phyloP scores from a whole-genome alignment of 2,113 vertebrate species.

The Gasterosteus nipponicus region DNA sequence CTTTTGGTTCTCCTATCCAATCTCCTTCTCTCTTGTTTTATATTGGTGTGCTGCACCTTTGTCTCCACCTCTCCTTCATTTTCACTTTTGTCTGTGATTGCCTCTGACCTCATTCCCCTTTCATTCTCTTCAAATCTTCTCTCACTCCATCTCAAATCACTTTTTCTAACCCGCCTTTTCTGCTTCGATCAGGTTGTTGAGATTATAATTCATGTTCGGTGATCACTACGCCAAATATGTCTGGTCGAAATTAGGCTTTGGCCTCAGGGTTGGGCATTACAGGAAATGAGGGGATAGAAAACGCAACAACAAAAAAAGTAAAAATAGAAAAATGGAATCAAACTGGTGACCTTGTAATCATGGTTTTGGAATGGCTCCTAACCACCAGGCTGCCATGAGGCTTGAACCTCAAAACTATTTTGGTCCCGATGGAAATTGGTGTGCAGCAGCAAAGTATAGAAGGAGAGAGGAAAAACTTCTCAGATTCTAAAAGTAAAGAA shows the following conservation, averaged over 20 bases:
- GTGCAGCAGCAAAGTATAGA: not conserved
- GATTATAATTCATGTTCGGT: slow-evolving; percentile 5
- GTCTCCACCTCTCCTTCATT: slow-evolving; percentile 38
- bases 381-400: not conserved
- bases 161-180: slow-evolving; percentile 53
- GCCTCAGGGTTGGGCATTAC: not conserved
- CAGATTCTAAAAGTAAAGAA: not conserved
- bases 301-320: not conserved
- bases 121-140: slow-evolving; percentile 64
- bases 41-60: slow-evolving; percentile 5
- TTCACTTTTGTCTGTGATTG: slow-evolving; percentile 68
- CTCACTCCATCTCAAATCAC: slow-evolving; percentile 59
- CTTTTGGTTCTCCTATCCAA: slow-evolving; percentile 24
- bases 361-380: not conserved
- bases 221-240: slow-evolving; percentile 7
- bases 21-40: slow-evolving; percentile 15
- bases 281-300: not conserved
- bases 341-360: slow-evolving; percentile 6
- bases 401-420: not conserved
- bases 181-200: slow-evolving; percentile 33
- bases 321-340: not conserved
- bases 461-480: not conserved
- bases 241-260: not conserved
- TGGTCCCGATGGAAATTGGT: not conserved
- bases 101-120: slow-evolving; percentile 68